These are phyloP conservation scores for Nemurella pictetii DNA, from an alignment of 2,888 invertebrate genomes.

Conservation along the genomic window DNA sequence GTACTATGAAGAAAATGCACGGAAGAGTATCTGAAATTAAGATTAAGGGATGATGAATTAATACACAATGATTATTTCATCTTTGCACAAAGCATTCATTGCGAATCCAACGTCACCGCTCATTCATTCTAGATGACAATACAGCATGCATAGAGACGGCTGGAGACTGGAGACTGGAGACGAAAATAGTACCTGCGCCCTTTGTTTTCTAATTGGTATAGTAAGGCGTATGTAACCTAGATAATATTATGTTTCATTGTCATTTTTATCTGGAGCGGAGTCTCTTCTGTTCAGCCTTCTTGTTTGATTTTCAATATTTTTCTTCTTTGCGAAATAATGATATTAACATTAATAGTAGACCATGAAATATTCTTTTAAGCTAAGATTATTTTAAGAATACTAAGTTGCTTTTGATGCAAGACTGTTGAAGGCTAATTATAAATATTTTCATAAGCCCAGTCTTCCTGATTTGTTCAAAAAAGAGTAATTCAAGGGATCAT, in stretches of 20 bases:
- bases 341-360: background rate
- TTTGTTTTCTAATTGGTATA: background rate
- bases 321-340: background rate
- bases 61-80: background rate
- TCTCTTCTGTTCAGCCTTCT: background rate
- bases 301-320: background rate
- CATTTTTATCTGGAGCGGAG: background rate
- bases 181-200: background rate
- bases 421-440: too few relatives aligned
- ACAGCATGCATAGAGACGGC: too few relatives aligned
- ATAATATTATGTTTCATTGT: background rate
- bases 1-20: background rate
- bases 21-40: background rate
- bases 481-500: too few relatives aligned
- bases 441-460: too few relatives aligned
- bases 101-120: background rate
- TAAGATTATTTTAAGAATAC: too few relatives aligned
- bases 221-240: background rate
- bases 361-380: too few relatives aligned
- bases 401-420: too few relatives aligned
- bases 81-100: background rate
- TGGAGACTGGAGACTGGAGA: too few relatives aligned
- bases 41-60: background rate
- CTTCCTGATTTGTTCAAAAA: too few relatives aligned
- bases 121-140: too few relatives aligned